Conservation (phyloP, 2,888 invertebrate genomes). For the Zygothrica quintamaculata region DNA sequence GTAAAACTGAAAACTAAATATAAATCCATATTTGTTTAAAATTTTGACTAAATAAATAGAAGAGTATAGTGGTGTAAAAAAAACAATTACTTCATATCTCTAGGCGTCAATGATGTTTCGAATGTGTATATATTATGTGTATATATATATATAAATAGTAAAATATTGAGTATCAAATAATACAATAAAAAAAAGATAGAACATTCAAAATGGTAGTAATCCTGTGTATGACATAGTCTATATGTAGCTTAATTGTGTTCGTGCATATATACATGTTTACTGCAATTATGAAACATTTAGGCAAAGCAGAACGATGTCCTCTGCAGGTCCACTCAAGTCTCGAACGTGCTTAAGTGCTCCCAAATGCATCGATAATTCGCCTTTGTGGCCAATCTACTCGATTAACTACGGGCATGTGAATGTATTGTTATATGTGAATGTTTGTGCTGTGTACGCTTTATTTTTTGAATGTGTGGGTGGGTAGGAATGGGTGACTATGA, state of each 20-base stretch:
- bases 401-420: conserved; percentile 37
- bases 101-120: conserved; percentile 3
- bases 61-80: neutral
- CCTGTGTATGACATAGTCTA: neutral
- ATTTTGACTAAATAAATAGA: neutral
- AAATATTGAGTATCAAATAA: too few relatives aligned
- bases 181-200: too few relatives aligned
- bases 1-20: conserved; percentile 36
- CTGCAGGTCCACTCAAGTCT: conserved; percentile 35
- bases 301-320: conserved; percentile 17
- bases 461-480: conserved; percentile 19
- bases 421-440: conserved; percentile 15
- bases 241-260: neutral
- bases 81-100: conserved; percentile 41
- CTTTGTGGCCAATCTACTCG: conserved; percentile 70
- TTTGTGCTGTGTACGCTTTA: conserved; percentile 5
- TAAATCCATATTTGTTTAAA: neutral
- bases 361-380: conserved; percentile 78
- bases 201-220: too few relatives aligned
- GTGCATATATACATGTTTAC: neutral
- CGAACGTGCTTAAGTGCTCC: conserved; percentile 75
- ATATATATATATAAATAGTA: too few relatives aligned
- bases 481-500: conserved; percentile 20
- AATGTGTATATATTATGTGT: neutral
- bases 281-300: conserved; percentile 37